A percentile compares a stretch with the other conserved stretches of the same genome.
phyloP scores from a whole-genome alignment of 2,888 invertebrate species.

The Argyra leucocephala region DNA sequence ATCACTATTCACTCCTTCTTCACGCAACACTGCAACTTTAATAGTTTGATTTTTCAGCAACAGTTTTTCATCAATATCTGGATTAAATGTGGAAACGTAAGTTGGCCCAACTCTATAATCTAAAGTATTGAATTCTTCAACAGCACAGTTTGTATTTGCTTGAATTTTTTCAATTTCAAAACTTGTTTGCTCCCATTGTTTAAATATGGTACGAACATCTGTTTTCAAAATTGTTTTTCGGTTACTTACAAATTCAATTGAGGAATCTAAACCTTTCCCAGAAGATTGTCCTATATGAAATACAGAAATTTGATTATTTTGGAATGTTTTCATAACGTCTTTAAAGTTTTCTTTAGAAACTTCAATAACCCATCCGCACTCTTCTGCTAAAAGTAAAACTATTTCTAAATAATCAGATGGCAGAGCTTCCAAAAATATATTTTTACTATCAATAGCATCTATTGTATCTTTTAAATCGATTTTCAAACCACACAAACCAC shows the following conservation, averaged over 20 bases:
- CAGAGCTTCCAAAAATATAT: constrained; percentile 29
- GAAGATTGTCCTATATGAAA: constrained; percentile 58
- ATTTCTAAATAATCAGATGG: constrained; percentile 47
- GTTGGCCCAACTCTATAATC: constrained; percentile 58
- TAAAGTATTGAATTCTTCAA: constrained; percentile 66
- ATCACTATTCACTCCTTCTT: constrained; percentile 92
- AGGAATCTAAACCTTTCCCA: constrained; percentile 54
- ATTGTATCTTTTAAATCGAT: constrained; percentile 51
- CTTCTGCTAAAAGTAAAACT: constrained; percentile 71
- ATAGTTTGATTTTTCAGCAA: constrained; percentile 38
- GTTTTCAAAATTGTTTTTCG: constrained; percentile 47
- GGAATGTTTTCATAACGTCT: constrained; percentile 54
- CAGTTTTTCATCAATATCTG: constrained; percentile 47
- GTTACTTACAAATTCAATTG: constrained; percentile 27
- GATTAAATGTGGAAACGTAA: constrained; percentile 64
- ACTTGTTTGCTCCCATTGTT: constrained; percentile 93
- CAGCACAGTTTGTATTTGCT: constrained; percentile 66
- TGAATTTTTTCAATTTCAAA: constrained; percentile 80
- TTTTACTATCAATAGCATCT: constrained; percentile 22
- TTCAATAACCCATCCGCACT: constrained; percentile 78
- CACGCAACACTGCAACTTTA: constrained; percentile 81
- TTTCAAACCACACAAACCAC: constrained; percentile 71
- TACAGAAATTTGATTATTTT: constrained; percentile 52
- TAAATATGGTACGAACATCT: constrained; percentile 58
- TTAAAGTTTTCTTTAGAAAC: constrained; percentile 49